These are phyloP conservation scores for Verasper variegatus DNA, from an alignment of 2,113 vertebrate genomes.

Conservation along the genomic window DNA sequence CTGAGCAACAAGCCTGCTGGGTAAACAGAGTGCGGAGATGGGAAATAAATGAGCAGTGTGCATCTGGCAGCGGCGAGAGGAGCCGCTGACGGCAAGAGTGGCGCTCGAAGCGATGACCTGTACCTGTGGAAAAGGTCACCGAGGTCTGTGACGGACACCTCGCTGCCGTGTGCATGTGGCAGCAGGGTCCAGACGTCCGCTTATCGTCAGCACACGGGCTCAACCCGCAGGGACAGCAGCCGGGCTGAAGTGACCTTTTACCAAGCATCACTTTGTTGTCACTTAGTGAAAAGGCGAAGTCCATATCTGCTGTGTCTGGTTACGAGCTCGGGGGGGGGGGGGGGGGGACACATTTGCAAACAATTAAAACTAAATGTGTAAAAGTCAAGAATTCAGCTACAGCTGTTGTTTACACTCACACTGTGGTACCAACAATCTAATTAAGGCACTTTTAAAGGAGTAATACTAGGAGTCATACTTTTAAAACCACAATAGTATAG, in stretches of 20 bases:
- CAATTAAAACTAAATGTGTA: background rate
- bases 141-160: conserved; percentile 30
- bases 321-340: background rate
- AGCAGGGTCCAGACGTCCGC: conserved; percentile 27
- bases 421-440: too few species aligned
- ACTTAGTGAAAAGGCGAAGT: conserved; percentile 10
- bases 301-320: background rate
- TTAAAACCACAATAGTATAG: too few species aligned
- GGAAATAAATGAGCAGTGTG: conserved; percentile 64
- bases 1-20: conserved; percentile 46
- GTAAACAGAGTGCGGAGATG: conserved; percentile 59
- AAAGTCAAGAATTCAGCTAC: background rate
- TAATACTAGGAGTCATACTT: background rate
- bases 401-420: too few species aligned
- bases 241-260: conserved; percentile 50
- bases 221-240: conserved; percentile 23
- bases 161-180: conserved; percentile 48
- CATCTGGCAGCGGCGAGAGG: conserved; percentile 52
- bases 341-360: background rate
- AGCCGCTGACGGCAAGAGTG: conserved; percentile 11
- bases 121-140: conserved; percentile 58
- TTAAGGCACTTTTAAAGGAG: too few species aligned
- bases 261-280: conserved; percentile 7
- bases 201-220: conserved; percentile 27
- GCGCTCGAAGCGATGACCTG: conserved; percentile 7